Evolutionary conservation across 2,888 invertebrate species (phyloP).

Genomic region (Dynastes grantii): DNA sequence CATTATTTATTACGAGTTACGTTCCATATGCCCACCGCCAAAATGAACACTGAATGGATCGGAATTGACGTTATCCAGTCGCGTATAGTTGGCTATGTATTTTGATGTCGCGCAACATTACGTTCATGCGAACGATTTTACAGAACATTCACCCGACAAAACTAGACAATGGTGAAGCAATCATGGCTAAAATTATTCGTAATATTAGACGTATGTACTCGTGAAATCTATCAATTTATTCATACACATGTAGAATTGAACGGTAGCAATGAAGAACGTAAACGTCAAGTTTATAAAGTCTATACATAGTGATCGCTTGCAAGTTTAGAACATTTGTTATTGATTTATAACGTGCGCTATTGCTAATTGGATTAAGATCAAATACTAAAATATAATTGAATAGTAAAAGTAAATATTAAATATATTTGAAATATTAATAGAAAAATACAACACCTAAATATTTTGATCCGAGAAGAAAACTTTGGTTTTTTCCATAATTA

Average conservation of each 20-base stretch:
- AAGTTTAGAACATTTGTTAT: no score
- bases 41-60: conserved; percentile 18
- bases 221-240: background rate
- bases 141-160: background rate
- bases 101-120: background rate
- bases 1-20: conserved; percentile 20
- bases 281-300: background rate
- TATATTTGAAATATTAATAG: no score
- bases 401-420: no score
- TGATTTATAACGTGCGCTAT: no score
- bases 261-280: background rate
- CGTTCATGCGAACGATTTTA: background rate
- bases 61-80: conserved; percentile 12
- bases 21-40: background rate
- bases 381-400: no score
- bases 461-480: no score
- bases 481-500: no score
- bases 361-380: no score
- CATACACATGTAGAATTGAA: background rate
- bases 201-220: background rate
- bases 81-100: conserved; percentile 2
- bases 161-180: background rate
- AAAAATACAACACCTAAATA: no score
- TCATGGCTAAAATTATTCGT: conserved; percentile 2
- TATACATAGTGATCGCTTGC: no score